Evolutionary conservation across 1,140 invertebrate species (phyloP).

Genomic region (Calliphora vicina): DNA sequence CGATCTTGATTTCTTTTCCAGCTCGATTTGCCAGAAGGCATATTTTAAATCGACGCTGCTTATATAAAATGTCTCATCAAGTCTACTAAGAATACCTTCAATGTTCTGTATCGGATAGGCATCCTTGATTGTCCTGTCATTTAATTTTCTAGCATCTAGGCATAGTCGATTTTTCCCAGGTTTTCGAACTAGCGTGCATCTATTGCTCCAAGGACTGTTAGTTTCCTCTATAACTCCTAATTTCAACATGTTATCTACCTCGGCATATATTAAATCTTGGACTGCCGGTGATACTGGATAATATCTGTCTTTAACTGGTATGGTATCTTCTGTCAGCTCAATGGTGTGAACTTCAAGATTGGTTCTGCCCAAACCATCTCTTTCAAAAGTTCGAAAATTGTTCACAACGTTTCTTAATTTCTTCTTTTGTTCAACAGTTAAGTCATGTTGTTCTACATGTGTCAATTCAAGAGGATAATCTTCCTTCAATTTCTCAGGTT

Average conservation of each 20-base stretch:
- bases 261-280: not conserved
- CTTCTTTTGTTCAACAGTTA: not conserved
- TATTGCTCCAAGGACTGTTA: not conserved
- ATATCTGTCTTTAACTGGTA: not conserved
- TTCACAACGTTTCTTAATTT: not conserved
- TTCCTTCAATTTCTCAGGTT: not conserved
- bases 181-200: too few species aligned
- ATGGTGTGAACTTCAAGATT: not conserved
- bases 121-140: too few species aligned
- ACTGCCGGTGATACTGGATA: not conserved
- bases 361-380: not conserved
- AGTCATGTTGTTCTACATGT: not conserved
- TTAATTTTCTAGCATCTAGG: too few species aligned
- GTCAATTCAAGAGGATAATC: not conserved
- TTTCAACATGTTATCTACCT: too few species aligned
- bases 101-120: too few species aligned
- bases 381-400: not conserved
- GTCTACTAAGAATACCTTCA: too few species aligned
- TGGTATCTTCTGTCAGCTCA: not conserved
- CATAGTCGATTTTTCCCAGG: constrained; percentile 47
- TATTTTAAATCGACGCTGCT: constrained; percentile 53
- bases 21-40: too few species aligned
- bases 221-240: not conserved
- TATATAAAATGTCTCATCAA: too few species aligned
- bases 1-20: too few species aligned